Percentiles rank a stretch among this genome's conserved stretches.
phyloP scores from a whole-genome alignment of 2,797 vertebrate genomes.

The Acipenser transmontanus region DNA sequence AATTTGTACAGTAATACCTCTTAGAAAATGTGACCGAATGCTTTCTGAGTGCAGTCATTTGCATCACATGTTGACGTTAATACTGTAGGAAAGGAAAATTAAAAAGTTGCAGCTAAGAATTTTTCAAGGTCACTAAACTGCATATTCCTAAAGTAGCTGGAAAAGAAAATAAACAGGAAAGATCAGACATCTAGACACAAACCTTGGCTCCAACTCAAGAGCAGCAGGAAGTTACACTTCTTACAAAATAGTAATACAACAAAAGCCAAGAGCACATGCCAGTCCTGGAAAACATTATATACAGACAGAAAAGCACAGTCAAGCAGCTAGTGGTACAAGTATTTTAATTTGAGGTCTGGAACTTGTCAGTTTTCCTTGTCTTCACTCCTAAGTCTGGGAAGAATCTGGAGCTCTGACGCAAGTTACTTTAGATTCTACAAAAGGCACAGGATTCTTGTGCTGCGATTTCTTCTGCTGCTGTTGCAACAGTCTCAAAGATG shows the following conservation, averaged over 20 bases:
- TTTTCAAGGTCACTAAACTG: not conserved
- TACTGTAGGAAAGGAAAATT: not conserved
- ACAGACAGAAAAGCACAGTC: not conserved
- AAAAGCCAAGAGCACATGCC: not conserved
- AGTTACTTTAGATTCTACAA: conserved; percentile 7
- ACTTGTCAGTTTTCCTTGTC: conserved; percentile 1
- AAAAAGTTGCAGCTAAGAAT: not conserved
- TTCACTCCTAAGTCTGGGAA: not conserved
- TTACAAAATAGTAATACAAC: not conserved
- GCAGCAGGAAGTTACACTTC: not conserved
- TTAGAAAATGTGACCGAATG: not conserved
- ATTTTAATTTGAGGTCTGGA: conserved; percentile 8
- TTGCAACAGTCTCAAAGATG: conserved; percentile 7
- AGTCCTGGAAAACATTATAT: not conserved
- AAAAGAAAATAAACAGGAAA: not conserved
- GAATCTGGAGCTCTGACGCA: conserved; percentile 6
- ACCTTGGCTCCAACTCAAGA: not conserved
- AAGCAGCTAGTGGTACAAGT: not conserved
- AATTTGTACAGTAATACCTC: conserved; percentile 14
- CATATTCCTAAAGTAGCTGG: not conserved
- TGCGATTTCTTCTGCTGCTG: not conserved
- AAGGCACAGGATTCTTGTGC: not conserved
- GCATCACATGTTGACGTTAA: not conserved
- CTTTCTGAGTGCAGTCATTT: not conserved
- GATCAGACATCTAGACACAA: not conserved